A percentile compares a stretch with the other conserved stretches of the same genome.
These are phyloP conservation scores for Saguinus imperator DNA, from an alignment of 2,113 vertebrate genomes.

Conservation along the genomic window DNA sequence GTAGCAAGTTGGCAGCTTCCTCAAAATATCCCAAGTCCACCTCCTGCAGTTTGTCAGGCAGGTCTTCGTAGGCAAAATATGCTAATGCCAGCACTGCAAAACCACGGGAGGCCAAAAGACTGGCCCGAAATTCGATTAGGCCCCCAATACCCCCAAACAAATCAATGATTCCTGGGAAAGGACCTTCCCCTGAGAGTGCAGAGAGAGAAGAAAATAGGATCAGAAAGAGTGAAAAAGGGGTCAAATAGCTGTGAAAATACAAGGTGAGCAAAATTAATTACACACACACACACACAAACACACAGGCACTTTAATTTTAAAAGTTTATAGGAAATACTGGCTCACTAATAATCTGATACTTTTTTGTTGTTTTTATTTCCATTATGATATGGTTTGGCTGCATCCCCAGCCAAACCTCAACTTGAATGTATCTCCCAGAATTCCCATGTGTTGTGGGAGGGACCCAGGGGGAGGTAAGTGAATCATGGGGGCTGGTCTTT, in stretches of 20 bases:
- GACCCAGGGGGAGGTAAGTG: no score
- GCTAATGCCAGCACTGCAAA: conserved; percentile 76
- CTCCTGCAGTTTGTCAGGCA: conserved; percentile 16
- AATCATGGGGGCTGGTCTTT: no score
- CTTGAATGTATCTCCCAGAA: no score
- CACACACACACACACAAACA: neutral
- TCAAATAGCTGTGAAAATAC: neutral
- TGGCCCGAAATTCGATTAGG: conserved; percentile 70
- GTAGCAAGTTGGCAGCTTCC: conserved; percentile 75
- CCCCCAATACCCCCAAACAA: conserved; percentile 64
- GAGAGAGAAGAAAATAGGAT: neutral
- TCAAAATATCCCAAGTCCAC: conserved; percentile 79
- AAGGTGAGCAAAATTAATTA: neutral
- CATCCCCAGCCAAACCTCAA: no score
- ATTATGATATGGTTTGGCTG: neutral
- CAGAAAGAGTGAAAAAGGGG: neutral
- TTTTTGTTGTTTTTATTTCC: neutral
- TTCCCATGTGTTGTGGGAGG: no score
- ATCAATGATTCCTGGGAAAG: conserved; percentile 80
- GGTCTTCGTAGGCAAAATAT: conserved; percentile 75
- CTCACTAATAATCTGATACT: neutral
- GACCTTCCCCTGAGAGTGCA: conserved; percentile 73
- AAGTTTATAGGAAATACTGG: neutral
- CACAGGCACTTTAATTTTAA: neutral
- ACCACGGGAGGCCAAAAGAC: conserved; percentile 75